Evolutionary conservation across 2,113 vertebrate species (phyloP).

Genomic region (Macrotus californicus): DNA sequence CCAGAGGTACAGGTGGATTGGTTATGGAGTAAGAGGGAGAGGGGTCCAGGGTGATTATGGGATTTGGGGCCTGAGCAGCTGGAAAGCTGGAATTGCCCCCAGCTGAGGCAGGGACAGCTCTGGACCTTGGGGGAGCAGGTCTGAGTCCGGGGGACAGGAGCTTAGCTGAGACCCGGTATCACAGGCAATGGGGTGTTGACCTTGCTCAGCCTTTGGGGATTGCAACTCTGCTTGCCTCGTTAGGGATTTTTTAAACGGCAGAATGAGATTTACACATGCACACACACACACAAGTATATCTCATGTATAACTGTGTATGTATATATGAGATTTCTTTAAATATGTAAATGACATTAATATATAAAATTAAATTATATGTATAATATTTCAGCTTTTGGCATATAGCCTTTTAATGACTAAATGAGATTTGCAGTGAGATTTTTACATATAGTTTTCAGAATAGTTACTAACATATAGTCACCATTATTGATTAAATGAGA

Average conservation of each 20-base stretch:
- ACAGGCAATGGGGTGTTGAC: neutral
- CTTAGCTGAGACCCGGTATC: neutral
- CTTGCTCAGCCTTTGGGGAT: neutral
- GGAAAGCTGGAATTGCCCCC: neutral
- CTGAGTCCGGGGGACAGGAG: neutral
- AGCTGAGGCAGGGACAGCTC: neutral
- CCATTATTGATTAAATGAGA: neutral
- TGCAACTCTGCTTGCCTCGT: neutral
- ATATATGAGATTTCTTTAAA: neutral
- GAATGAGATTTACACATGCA: neutral
- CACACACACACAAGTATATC: neutral
- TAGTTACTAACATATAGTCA: neutral
- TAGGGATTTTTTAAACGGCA: neutral
- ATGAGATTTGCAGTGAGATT: constrained; percentile 19
- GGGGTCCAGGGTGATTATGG: too few relatives aligned
- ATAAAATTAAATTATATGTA: constrained; percentile 20
- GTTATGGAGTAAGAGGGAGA: neutral
- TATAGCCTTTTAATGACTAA: constrained; percentile 5
- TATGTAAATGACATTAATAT: neutral
- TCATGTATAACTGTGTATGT: neutral
- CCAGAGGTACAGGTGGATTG: neutral
- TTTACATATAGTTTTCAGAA: neutral
- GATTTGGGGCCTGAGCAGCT: neutral
- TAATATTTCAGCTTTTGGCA: neutral
- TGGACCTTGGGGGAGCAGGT: neutral